These are phyloP conservation scores for Pycnomerus fuliginosus DNA, from an alignment of 2,888 invertebrate genomes.

Conservation along the genomic window DNA sequence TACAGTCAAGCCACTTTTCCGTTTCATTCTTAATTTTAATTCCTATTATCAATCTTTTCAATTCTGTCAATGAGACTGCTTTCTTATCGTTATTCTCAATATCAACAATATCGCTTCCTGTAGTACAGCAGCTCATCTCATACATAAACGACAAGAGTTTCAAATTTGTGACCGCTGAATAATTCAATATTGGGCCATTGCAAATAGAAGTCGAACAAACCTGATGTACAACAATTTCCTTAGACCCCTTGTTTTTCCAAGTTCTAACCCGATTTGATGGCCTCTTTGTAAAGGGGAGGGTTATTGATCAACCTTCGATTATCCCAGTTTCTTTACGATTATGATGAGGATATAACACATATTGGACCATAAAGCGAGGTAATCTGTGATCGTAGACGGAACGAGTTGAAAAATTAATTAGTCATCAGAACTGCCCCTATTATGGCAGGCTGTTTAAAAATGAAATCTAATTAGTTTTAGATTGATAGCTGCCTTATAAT, in stretches of 20 bases:
- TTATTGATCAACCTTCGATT: slow-evolving; percentile 43
- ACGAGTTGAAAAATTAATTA: slow-evolving; percentile 26
- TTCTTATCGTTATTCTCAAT: no score
- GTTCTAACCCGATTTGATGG: slow-evolving; percentile 45
- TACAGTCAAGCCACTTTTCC: no score
- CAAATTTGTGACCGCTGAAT: slow-evolving; percentile 38
- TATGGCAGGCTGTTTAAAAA: slow-evolving; percentile 33
- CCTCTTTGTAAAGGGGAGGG: slow-evolving; percentile 34
- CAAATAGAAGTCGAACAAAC: slow-evolving; percentile 24
- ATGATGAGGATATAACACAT: slow-evolving; percentile 39
- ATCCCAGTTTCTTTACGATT: slow-evolving; percentile 41
- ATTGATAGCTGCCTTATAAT: slow-evolving; percentile 33
- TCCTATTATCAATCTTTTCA: no score
- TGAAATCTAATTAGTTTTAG: slow-evolving; percentile 38
- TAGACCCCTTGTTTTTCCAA: no score
- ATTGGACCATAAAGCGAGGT: slow-evolving; percentile 33
- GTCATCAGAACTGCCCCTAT: slow-evolving; percentile 24
- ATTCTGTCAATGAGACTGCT: no score
- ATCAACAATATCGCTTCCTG: no score
- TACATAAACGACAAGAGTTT: no score
- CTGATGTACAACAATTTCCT: no score
- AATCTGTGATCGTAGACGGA: slow-evolving; percentile 15
- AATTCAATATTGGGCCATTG: slow-evolving; percentile 35
- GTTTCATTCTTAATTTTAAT: no score
- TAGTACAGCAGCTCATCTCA: no score